phyloP scores from a whole-genome alignment of 2,797 vertebrate genomes.

The Amniataba percoides region DNA sequence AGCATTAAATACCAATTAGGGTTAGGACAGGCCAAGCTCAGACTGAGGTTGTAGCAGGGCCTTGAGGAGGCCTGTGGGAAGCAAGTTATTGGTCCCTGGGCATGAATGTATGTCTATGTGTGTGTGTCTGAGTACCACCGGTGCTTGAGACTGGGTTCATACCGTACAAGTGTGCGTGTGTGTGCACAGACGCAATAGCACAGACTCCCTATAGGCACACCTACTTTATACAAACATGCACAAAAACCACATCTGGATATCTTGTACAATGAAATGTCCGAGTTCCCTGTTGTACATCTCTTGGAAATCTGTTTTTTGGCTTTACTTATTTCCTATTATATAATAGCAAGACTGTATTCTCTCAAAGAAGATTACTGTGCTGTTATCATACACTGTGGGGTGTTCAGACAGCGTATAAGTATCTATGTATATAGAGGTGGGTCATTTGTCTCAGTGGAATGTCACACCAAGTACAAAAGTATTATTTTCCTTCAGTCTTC shows the following conservation, averaged over 20 bases:
- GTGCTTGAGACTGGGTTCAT: conserved; percentile 33
- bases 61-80: conserved; percentile 79
- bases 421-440: not conserved
- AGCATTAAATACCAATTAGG: conserved; percentile 85
- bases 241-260: conserved; percentile 68
- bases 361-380: not conserved
- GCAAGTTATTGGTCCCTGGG: conserved; percentile 80
- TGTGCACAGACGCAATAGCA: conserved; percentile 55
- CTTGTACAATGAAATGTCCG: conserved; percentile 39
- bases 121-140: conserved; percentile 3
- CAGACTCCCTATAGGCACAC: conserved; percentile 24
- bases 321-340: conserved; percentile 36
- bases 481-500: too few species aligned
- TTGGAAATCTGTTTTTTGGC: conserved; percentile 21
- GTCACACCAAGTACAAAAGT: not conserved
- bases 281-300: conserved; percentile 25
- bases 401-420: not conserved
- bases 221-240: conserved; percentile 27
- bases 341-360: conserved; percentile 12
- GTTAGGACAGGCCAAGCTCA: conserved; percentile 66
- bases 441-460: not conserved
- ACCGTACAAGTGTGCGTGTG: not conserved
- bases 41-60: conserved; percentile 72
- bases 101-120: conserved; percentile 47
- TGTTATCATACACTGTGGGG: not conserved